Base-by-base conservation (phyloP, 2,797 vertebrate species). In the Ctenochaetus hawaiiensis region DNA sequence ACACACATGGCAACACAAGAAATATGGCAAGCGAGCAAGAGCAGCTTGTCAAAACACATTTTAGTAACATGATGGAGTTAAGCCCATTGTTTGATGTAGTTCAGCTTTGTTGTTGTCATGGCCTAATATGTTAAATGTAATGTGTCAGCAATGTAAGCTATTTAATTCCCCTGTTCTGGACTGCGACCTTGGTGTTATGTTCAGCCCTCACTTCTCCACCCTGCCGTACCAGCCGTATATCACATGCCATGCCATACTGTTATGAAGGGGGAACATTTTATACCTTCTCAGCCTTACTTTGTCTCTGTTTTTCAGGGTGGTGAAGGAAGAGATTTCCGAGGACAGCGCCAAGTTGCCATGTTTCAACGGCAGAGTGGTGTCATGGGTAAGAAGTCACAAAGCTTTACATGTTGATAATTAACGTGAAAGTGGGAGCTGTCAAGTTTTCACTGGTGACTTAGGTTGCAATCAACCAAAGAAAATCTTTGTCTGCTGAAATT, bases 291-390 rank as follows among this genome's bases (percentile, higher is more conserved):
- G 43, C 17, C 72, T 85, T 23, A 56, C 70, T 63, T 14, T 77
- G 30, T 66, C 59, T 69, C 6, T 84, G 53, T 67, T 56, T 82
- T 87, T 63, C 90, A 94, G 94, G 87, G 97, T 98, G 91, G 97
- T 98, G 91, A 98, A 98, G 87, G 97, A 98, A 84, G 97, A 98
- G 87, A 98, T 98, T 86, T 98, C 97, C 0, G 97, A 98, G 1
- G 96, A 97, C 70, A 84, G 90, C 4, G 96, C 96, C 47, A 96
- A 94, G 88, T 86, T 97, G 60, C 96, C 96, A 2, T 97, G 96
- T 90, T 97, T 97, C 93, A 97, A 97, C 10, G 96, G 96, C 82
- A 92, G 96, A 89, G 96, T 97, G 37, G 96, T 98, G 39, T 97
- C 96, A 77, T 97, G 96, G 96, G 96, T 94, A 89, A 95, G 93